Conservation (phyloP, 2,888 invertebrate species). For the Gasteruption jaculator region DNA sequence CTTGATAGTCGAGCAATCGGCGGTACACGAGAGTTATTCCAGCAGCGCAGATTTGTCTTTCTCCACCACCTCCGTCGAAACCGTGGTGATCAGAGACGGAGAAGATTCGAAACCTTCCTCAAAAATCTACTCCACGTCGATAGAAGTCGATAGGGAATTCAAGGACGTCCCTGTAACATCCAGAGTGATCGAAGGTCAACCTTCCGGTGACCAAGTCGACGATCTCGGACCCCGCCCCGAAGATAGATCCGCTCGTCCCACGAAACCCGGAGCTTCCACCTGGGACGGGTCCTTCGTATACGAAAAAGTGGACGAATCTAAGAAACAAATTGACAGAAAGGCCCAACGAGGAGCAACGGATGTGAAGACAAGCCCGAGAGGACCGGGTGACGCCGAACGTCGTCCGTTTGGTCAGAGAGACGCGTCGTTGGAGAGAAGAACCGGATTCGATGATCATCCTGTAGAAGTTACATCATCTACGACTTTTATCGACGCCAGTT, state of each 20-base stretch:
- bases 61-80: slow-evolving; percentile 36
- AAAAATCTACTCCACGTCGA: slow-evolving; percentile 6
- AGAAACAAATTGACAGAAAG: slow-evolving; percentile 16
- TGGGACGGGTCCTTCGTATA: slow-evolving; percentile 41
- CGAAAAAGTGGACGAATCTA: slow-evolving; percentile 29
- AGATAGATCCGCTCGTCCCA: slow-evolving; percentile 30
- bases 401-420: slow-evolving; percentile 12
- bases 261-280: slow-evolving; percentile 39
- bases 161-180: slow-evolving; percentile 1
- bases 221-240: slow-evolving; percentile 23
- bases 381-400: slow-evolving; percentile 6
- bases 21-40: slow-evolving; percentile 29
- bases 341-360: slow-evolving; percentile 2
- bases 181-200: not conserved
- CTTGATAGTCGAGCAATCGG: slow-evolving; percentile 29
- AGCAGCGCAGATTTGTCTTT: slow-evolving; percentile 33
- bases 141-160: slow-evolving; percentile 16
- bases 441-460: not conserved
- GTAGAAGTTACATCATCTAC: too few species aligned
- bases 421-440: slow-evolving; percentile 4
- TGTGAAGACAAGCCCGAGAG: slow-evolving; percentile 15
- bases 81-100: slow-evolving; percentile 36
- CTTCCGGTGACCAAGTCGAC: slow-evolving; percentile 23
- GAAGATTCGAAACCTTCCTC: slow-evolving; percentile 11
- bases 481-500: too few species aligned